These are phyloP conservation scores for Vultur gryphus DNA, from an alignment of 2,797 vertebrate species.

Conservation along the genomic window DNA sequence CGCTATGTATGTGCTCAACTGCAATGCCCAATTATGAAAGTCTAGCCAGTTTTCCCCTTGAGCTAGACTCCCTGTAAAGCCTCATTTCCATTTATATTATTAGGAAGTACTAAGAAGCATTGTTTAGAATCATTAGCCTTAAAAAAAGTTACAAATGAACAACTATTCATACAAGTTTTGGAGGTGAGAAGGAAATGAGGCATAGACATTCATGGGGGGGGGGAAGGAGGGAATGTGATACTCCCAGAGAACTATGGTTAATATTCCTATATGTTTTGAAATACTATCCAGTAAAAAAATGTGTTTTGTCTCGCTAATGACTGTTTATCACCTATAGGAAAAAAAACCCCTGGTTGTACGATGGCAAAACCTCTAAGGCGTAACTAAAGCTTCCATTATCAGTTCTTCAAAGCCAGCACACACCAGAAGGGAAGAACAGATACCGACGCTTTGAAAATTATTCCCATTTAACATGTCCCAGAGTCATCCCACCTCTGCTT, in stretches of 20 bases:
- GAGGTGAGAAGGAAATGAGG: constrained; percentile 44
- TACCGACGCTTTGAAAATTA: fast-evolving
- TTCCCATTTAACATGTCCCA: background rate
- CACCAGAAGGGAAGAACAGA: background rate
- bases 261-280: constrained; percentile 27
- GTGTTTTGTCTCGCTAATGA: constrained; percentile 28
- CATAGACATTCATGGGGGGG: background rate
- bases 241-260: background rate
- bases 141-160: background rate
- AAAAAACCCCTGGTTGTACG: background rate
- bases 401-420: background rate
- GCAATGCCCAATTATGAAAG: background rate
- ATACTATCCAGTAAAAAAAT: background rate
- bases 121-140: constrained; percentile 34
- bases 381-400: background rate
- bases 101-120: constrained; percentile 12
- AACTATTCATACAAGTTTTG: background rate
- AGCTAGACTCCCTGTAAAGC: background rate
- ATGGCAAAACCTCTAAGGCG: background rate
- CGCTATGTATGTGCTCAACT: background rate
- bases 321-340: background rate
- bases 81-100: constrained; percentile 25
- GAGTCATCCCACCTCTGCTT: background rate
- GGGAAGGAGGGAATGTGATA: background rate
- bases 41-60: background rate